Evolutionary conservation across 2,888 invertebrate species (phyloP).

Genomic region (Drosophila falleni): DNA sequence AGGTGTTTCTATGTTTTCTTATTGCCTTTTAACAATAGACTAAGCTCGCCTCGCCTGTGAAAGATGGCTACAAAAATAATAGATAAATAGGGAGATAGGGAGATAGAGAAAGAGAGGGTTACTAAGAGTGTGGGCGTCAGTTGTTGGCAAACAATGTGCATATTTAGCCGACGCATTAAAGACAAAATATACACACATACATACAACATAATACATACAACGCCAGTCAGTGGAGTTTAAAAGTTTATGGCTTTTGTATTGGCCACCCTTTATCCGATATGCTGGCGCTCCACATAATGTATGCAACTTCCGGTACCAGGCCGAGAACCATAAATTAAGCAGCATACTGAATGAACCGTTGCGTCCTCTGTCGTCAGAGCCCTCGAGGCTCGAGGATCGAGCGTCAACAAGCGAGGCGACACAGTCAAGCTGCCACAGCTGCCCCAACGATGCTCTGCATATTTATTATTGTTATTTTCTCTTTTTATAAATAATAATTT

Average conservation of each 20-base stretch:
- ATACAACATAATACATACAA: slow-evolving; percentile 16
- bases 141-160: slow-evolving; percentile 66
- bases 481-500: slow-evolving; percentile 71
- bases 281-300: slow-evolving; percentile 60
- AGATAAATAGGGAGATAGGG: background rate
- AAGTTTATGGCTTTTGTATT: slow-evolving; percentile 67
- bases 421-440: slow-evolving; percentile 7
- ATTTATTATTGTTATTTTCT: slow-evolving; percentile 28
- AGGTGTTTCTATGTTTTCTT: background rate
- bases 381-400: slow-evolving; percentile 34
- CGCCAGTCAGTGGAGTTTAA: slow-evolving; percentile 64
- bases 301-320: slow-evolving; percentile 73
- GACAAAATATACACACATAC: slow-evolving; percentile 37
- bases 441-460: slow-evolving; percentile 47
- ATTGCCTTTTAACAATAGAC: slow-evolving; percentile 5
- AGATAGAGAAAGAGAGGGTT: background rate
- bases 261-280: slow-evolving; percentile 51
- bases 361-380: slow-evolving; percentile 58
- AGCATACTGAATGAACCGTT: slow-evolving; percentile 46
- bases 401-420: slow-evolving; percentile 24
- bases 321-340: slow-evolving; percentile 71
- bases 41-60: slow-evolving; percentile 26
- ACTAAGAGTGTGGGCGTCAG: slow-evolving; percentile 46
- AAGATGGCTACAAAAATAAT: background rate
- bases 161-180: slow-evolving; percentile 73